These are phyloP conservation scores for Spisula solida DNA, from an alignment of 2,888 invertebrate species.

Conservation along the genomic window DNA sequence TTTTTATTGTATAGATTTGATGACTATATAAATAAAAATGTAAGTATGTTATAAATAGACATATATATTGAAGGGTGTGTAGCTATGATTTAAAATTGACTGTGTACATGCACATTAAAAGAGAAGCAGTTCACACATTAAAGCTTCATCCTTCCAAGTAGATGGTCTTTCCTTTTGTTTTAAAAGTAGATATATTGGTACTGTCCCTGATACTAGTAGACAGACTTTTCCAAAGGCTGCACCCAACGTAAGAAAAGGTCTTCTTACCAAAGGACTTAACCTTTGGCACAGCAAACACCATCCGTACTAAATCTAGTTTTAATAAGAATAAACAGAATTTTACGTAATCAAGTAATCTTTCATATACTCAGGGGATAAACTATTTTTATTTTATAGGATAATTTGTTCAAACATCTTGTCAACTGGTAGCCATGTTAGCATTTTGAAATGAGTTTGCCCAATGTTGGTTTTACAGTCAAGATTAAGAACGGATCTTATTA, in stretches of 20 bases:
- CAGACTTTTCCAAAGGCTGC: no score
- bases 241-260: background rate
- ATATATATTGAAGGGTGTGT: no score
- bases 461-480: background rate
- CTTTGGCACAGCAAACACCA: background rate
- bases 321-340: background rate
- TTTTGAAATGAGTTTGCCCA: background rate
- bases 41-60: no score
- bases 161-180: background rate
- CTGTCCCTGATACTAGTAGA: background rate
- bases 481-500: conserved; percentile 11
- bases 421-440: no score
- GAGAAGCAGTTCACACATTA: no score
- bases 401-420: background rate
- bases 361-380: background rate
- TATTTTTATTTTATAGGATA: background rate
- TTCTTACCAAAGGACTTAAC: background rate
- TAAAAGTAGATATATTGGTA: background rate
- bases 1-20: no score
- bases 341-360: background rate
- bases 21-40: no score
- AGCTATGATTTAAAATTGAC: no score
- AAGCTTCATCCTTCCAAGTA: no score
- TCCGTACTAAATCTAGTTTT: background rate
- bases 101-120: no score